Evolutionary conservation across 2,888 invertebrate genomes (phyloP), one percentile per base, ranked within the genome.

Genomic region (Heliconius aoede): DNA sequence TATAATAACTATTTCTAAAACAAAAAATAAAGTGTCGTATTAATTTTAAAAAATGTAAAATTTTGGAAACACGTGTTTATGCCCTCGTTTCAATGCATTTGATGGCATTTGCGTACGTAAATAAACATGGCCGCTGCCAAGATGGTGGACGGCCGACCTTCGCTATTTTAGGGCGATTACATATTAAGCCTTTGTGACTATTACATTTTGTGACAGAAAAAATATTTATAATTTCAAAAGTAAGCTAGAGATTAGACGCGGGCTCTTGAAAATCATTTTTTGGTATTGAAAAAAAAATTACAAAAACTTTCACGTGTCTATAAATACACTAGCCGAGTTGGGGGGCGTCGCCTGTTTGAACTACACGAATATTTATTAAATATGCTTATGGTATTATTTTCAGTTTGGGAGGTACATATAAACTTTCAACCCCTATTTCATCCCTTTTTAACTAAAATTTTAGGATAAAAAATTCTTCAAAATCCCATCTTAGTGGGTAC

Each of bases 111-210:
- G 85, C 85, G 87, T 88, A 89, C 94, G 92, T 93, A 94, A 94
- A 94, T 94, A 94, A 93, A 94, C 91, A 93, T 86, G 87, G 85
- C 85, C 78, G 86, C 83, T 93, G 94, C 94, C 94, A 94, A 94
- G 88, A 92, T 90, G 91, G 88, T 87, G 88, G 89, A 91, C 88
- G 90, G 88, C 86, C 88, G 94, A 88, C 94, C 94, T 94, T 94
- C 93, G 89, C 89, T 93, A 92, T 92, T 93, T 92, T 89, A 90
- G 87, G 87, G 84, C 84, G 85, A 86, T 87, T 85, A 83, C 83
- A 83, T 83, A 81, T 84, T 81, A 83, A 83, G 80, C 78, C 75
- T 68, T 79, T 76, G 72, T 77, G 76, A 73, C 74, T 74, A 76
- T 74, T 65, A 60, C 73, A 76, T 62, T 75, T 62, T 76, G 40